These are phyloP conservation scores for Sebastes umbrosus DNA, from an alignment of 2,797 vertebrate genomes.

Conservation along the genomic window DNA sequence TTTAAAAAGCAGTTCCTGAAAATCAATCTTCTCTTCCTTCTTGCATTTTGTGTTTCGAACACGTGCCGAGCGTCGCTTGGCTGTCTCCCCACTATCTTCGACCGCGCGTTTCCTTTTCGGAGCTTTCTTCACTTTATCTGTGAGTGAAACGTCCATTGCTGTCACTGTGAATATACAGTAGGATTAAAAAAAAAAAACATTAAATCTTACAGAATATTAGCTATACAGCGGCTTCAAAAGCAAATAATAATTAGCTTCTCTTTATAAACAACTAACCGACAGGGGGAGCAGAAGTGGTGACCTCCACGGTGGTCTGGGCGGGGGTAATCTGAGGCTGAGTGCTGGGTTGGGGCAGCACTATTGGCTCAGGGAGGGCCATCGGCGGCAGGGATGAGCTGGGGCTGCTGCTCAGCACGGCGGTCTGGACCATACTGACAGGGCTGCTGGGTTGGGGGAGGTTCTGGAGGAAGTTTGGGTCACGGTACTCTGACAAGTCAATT, in stretches of 20 bases:
- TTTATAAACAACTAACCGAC: conserved; percentile 66
- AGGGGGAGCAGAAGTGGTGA: conserved; percentile 69
- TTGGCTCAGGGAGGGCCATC: conserved; percentile 57
- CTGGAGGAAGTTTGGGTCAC: conserved; percentile 83
- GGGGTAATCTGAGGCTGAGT: conserved; percentile 76
- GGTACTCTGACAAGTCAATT: conserved; percentile 92
- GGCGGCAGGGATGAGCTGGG: conserved; percentile 78
- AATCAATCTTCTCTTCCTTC: conserved; percentile 98
- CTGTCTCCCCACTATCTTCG: conserved; percentile 93
- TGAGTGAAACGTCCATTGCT: conserved; percentile 82
- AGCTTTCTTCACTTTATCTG: conserved; percentile 92
- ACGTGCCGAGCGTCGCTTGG: conserved; percentile 94
- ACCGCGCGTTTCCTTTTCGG: conserved; percentile 90
- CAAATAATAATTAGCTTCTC: neutral
- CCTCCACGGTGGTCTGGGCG: conserved; percentile 82
- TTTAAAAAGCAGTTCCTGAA: conserved; percentile 95
- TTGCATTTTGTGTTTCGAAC: conserved; percentile 98
- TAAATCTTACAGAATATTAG: neutral
- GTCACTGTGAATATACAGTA: conserved; percentile 49
- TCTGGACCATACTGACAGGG: conserved; percentile 62
- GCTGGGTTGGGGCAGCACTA: conserved; percentile 53
- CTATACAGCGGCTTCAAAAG: neutral
- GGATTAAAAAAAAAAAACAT: neutral
- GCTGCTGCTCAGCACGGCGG: conserved; percentile 75
- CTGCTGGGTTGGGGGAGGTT: conserved; percentile 78